Evolutionary conservation across 2,888 invertebrate species (phyloP), one percentile per base, ranked within the genome.

Genomic region (Tetropium fuscum): DNA sequence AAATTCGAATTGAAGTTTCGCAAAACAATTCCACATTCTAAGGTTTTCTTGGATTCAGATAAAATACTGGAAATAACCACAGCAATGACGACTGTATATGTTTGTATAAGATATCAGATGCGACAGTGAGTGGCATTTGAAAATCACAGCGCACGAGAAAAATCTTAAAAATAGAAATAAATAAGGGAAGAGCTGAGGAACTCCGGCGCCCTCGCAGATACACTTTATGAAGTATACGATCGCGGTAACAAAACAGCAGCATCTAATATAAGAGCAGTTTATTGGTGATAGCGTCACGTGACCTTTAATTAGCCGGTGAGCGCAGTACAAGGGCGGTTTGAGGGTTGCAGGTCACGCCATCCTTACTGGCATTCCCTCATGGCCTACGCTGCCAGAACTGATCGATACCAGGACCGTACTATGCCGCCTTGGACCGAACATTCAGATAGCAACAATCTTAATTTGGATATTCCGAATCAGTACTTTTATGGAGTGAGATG

Each of bases 301-400:
- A 78, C 78, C 78, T 77, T 77, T 78, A 78, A 78, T 78, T 78
- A 78, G 75, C 69, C 74, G 74, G 74, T 71, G 74, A 74, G 72
- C 72, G 65, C 65, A 73, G 73, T 66, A 71, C 71, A 71, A 74
- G 76, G 75, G 77, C 73, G 73, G 76, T 69, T 69, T 72, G 68
- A 73, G 76, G 75, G 76, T 75, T 77, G 74, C 76, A 74, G 78
- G 77, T 77, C 77, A 78, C 77, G 77, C 75, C 73, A 77, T 70
- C 74, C 75, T 76, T 74, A 69, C 74, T 73, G 76, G 74, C 74
- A 72, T 73, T 51, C 74, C 69, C 73, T 71, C 64, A 63, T 60
- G 67, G 58, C 59, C 57, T 58, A 47, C 54, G 36, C 60, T 55
- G 58, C 59, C 59, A 49, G 60, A 63, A 60, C 72, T 74, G 74